These are phyloP conservation scores for Rhagium mordax DNA, from an alignment of 2,888 invertebrate species.

Conservation along the genomic window DNA sequence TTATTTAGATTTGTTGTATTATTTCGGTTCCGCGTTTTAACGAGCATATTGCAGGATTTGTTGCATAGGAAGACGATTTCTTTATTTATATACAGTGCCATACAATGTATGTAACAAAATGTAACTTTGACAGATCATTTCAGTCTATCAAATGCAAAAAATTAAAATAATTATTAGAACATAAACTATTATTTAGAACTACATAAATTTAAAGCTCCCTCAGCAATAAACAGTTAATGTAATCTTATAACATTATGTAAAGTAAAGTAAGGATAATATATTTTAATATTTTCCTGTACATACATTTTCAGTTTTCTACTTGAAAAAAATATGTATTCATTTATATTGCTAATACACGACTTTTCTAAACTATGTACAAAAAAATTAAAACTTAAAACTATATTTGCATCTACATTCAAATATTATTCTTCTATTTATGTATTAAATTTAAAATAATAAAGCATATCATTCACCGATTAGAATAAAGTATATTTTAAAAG, in stretches of 20 bases:
- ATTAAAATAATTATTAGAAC: not conserved
- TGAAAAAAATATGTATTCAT: constrained; percentile 42
- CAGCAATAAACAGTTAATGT: constrained; percentile 48
- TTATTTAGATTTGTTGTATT: too few relatives aligned
- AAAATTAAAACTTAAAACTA: constrained; percentile 31
- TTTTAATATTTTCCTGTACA: constrained; percentile 26
- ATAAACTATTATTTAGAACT: constrained; percentile 14
- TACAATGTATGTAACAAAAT: not conserved
- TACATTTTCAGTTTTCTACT: constrained; percentile 29
- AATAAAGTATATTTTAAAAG: not conserved
- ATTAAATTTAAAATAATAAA: constrained; percentile 1
- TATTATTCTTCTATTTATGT: not conserved
- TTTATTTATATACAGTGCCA: not conserved
- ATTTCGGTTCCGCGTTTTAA: too few relatives aligned
- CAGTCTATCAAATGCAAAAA: too few relatives aligned
- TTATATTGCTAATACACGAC: constrained; percentile 73
- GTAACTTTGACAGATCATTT: not conserved
- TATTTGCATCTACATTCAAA: not conserved
- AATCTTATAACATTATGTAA: not conserved
- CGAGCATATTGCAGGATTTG: too few relatives aligned
- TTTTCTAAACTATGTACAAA: constrained; percentile 66
- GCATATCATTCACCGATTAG: not conserved
- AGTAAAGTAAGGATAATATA: constrained; percentile 9
- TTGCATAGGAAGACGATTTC: not conserved
- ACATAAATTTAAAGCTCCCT: constrained; percentile 56